Conservation (phyloP, 2,113 vertebrate species). For the Tyrannus savana region DNA sequence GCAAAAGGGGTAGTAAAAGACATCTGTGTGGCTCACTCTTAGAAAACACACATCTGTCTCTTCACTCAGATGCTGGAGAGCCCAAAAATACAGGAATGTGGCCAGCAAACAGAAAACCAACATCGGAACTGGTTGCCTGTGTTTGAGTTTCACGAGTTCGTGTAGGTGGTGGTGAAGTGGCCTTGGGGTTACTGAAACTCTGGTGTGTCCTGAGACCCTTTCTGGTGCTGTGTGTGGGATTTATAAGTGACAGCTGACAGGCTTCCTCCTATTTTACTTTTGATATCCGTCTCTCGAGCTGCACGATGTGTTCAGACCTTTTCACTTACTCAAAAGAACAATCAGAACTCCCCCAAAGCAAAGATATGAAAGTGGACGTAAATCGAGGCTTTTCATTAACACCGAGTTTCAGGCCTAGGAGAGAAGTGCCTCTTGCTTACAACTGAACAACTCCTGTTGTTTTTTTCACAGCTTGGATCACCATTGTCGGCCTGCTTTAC, state of each 20-base stretch:
- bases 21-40: not conserved
- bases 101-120: not conserved
- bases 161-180: not conserved
- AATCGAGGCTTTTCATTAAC: not conserved
- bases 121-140: accelerated
- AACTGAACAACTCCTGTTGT: not conserved
- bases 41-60: not conserved
- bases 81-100: not conserved
- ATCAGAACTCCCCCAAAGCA: conserved; percentile 30
- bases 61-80: not conserved
- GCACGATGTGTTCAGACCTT: accelerated
- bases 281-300: not conserved
- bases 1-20: not conserved
- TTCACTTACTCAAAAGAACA: not conserved
- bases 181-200: not conserved
- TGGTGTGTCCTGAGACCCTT: not conserved
- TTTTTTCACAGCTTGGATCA: conserved; percentile 83
- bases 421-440: not conserved
- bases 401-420: conserved; percentile 49
- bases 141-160: too few relatives aligned
- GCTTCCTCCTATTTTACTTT: not conserved
- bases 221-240: not conserved
- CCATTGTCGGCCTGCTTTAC: conserved; percentile 91
- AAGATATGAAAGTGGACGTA: not conserved
- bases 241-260: not conserved